Conservation (phyloP, 2,113 vertebrate genomes). For the Saguinus midas region DNA sequence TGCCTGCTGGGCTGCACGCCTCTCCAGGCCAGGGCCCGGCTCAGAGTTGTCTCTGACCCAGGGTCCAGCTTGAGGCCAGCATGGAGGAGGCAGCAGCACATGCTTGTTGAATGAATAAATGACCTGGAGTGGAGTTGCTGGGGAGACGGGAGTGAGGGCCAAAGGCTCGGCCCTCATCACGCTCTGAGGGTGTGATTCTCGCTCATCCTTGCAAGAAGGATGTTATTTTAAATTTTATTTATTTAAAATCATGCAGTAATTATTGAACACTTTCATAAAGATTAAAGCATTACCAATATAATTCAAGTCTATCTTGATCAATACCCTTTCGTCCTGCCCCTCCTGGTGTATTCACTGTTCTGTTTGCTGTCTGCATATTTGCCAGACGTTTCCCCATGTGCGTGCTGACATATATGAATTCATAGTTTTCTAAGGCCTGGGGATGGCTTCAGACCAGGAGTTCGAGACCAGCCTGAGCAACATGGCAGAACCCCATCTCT, state of each 20-base stretch:
- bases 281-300: not conserved
- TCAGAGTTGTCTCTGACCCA: not conserved
- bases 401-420: fast-evolving
- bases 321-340: not conserved
- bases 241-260: not conserved
- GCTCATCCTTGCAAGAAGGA: not conserved
- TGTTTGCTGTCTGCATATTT: fast-evolving
- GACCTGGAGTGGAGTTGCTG: not conserved
- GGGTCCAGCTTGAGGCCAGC: not conserved
- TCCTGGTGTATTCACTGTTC: fast-evolving
- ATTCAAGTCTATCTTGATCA: not conserved
- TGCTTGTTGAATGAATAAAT: not conserved
- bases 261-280: not conserved
- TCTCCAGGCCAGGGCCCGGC: not conserved
- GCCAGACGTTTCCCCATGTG: not conserved
- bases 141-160: fast-evolving
- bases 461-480: too few relatives aligned
- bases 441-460: too few relatives aligned
- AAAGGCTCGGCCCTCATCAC: fast-evolving
- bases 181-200: not conserved
- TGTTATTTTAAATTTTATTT: not conserved
- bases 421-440: fast-evolving
- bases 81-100: fast-evolving
- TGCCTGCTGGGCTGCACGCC: fast-evolving
- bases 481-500: too few relatives aligned